Base-by-base conservation (phyloP, 2,113 vertebrate species). In the Upupa epops region DNA sequence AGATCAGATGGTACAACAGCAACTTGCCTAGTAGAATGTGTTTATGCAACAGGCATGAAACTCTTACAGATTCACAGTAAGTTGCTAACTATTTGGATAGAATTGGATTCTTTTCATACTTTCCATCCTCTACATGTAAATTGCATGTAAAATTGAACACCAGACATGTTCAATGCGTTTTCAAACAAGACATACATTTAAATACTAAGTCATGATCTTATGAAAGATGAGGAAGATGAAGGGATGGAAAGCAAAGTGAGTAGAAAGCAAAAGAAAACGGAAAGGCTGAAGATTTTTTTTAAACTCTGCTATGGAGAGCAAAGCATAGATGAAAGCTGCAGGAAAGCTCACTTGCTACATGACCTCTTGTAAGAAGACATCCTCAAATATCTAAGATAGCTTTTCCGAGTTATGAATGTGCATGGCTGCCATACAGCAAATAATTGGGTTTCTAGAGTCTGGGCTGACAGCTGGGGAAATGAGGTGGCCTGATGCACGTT, bases 1-100 rank as follows among this genome's bases (percentile, higher is more conserved):
- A 81, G 16, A 60, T 60, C 56, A 68, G 17, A 29, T n/a, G 25
- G 14, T 55, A 32, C 15, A 79, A 51, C 59, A 26, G 37, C 11
- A 6, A 21, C 21, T 40, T 0, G 0, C 32, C 11, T 14, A 49
- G 14, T 4, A 83, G n/a, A 80, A 73, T 11, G 6, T 9, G 5
- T 52, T 61, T 82, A 64, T 48, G 16, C 68, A 85, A 79, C 36
- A 5, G 25, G 49, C n/a, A 19, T 31, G 58, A 72, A 91, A 75
- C 17, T 71, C 24, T n/a, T n/a, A 40, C 0, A 56, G 34, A 60
- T 17, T 64, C 63, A 71, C 24, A 60, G n/a, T 16, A 68, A 83
- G 25, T 14, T 69, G 21, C 36, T 55, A 55, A n/a, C 18, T 84
- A 18, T 49, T 88, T 79, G n/a, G 6, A 20, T 52, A 63, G 28